A percentile compares a stretch with the other conserved stretches of the same genome.
Conservation (phyloP, 1,140 invertebrate species). For the Papilio aristodemus region DNA sequence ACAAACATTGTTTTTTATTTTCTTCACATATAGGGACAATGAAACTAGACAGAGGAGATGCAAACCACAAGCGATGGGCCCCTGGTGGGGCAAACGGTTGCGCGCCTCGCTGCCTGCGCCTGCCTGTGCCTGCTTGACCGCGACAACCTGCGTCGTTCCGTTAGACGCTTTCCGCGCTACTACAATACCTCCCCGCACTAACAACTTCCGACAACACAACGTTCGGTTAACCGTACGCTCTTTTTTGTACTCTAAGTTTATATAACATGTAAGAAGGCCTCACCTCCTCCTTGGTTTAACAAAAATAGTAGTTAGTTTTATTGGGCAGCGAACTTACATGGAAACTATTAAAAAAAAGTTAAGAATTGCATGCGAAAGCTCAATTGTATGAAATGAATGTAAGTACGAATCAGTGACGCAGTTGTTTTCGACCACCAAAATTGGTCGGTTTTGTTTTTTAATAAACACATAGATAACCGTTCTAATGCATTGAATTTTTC, state of each 20-base stretch:
- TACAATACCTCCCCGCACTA: conserved; percentile 2
- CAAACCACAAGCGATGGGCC: background rate
- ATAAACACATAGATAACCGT: no score
- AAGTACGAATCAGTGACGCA: no score
- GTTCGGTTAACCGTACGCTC: conserved; percentile 20
- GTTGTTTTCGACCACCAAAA: no score
- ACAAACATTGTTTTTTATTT: no score
- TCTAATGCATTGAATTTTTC: no score
- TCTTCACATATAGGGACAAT: conserved; percentile 11
- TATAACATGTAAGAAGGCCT: background rate
- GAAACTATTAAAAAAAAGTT: no score
- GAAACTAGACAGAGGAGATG: background rate
- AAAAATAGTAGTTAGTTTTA: no score
- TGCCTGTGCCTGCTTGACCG: conserved; percentile 14
- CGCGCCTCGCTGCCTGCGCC: conserved; percentile 12
- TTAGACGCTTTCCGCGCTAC: conserved; percentile 22
- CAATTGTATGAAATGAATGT: no score
- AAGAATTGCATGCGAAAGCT: no score
- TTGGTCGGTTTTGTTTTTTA: no score
- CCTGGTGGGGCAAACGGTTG: conserved; percentile 1
- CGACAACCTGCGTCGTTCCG: conserved; percentile 26
- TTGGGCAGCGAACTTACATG: no score
- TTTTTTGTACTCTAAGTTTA: background rate
- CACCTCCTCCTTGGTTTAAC: background rate
- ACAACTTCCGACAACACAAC: conserved; percentile 1